phyloP scores from a whole-genome alignment of 1,140 invertebrate species.

The Choristoneura fumiferana region DNA sequence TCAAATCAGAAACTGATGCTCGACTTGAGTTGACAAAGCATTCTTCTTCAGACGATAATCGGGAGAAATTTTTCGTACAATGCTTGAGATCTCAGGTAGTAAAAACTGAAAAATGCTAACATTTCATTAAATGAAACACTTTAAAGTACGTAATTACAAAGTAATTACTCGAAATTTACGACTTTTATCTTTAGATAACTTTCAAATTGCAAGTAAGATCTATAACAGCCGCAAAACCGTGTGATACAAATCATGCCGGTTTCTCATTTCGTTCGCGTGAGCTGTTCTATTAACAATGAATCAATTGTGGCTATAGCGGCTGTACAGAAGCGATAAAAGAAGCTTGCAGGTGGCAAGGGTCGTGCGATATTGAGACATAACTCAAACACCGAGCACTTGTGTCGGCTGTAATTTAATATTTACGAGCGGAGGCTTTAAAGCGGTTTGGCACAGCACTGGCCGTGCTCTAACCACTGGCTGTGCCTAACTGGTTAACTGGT shows the following conservation, averaged over 20 bases:
- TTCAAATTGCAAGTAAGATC: too few relatives aligned
- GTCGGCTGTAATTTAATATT: constrained; percentile 37
- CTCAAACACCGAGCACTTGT: constrained; percentile 33
- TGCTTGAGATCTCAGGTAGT: too few relatives aligned
- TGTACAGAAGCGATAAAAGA: constrained; percentile 32
- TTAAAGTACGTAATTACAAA: too few relatives aligned
- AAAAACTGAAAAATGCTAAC: too few relatives aligned
- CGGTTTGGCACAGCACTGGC: not conserved
- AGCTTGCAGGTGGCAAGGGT: constrained; percentile 48
- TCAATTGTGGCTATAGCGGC: constrained; percentile 35
- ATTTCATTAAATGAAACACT: too few relatives aligned
- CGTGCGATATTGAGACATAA: constrained; percentile 61
- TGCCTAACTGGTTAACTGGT: not conserved
- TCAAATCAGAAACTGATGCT: too few relatives aligned
- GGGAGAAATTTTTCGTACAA: too few relatives aligned
- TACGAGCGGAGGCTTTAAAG: constrained; percentile 25
- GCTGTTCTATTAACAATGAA: constrained; percentile 48
- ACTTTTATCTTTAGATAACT: too few relatives aligned
- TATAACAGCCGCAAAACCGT: constrained; percentile 12
- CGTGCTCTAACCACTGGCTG: not conserved
- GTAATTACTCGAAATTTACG: too few relatives aligned
- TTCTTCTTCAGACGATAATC: too few relatives aligned
- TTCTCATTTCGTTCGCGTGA: constrained; percentile 28
- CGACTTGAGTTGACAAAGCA: too few relatives aligned
- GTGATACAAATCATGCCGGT: constrained; percentile 4